These are phyloP conservation scores for Alsophila aescularia DNA, from an alignment of 2,888 invertebrate species.

Conservation along the genomic window DNA sequence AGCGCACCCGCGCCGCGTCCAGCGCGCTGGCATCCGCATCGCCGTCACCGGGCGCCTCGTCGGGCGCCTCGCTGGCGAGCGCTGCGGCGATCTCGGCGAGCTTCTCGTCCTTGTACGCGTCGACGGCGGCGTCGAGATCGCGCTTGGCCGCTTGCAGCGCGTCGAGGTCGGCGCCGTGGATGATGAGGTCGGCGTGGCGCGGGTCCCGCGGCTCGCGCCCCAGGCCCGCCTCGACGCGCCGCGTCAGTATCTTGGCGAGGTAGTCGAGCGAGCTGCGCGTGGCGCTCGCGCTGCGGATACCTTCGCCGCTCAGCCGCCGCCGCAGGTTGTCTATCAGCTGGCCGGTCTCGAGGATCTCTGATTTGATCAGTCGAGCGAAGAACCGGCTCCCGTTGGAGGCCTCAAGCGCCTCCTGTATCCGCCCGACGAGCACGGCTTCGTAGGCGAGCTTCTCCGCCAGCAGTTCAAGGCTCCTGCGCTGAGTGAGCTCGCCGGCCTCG, in stretches of 20 bases:
- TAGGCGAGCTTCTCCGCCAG: conserved; percentile 92
- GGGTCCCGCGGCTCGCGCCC: conserved; percentile 55
- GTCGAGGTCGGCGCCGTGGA: conserved; percentile 78
- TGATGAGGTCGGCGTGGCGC: conserved; percentile 64
- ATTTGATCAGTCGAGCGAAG: conserved; percentile 86
- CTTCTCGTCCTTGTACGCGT: conserved; percentile 87
- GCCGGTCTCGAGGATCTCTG: conserved; percentile 90
- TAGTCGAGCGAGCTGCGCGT: conserved; percentile 86
- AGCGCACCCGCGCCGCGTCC: conserved; percentile 87
- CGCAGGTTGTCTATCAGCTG: conserved; percentile 90
- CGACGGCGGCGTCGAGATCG: conserved; percentile 85
- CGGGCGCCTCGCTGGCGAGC: conserved; percentile 88
- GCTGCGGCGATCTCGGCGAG: conserved; percentile 88
- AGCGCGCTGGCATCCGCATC: conserved; percentile 63
- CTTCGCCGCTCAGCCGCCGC: conserved; percentile 86
- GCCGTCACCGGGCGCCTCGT: conserved; percentile 77
- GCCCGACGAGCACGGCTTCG: conserved; percentile 89
- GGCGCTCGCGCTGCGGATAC: conserved; percentile 67
- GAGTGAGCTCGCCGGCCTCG: conserved; percentile 88
- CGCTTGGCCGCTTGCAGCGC: conserved; percentile 83
- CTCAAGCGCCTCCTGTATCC: conserved; percentile 87
- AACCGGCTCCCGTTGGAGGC: conserved; percentile 83
- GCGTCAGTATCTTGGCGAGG: conserved; percentile 90
- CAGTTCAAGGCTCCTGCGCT: conserved; percentile 87
- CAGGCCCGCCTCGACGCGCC: conserved; percentile 85